Evolutionary conservation across 2,888 invertebrate species (phyloP).

Genomic region (Chrysolina oricalcia): DNA sequence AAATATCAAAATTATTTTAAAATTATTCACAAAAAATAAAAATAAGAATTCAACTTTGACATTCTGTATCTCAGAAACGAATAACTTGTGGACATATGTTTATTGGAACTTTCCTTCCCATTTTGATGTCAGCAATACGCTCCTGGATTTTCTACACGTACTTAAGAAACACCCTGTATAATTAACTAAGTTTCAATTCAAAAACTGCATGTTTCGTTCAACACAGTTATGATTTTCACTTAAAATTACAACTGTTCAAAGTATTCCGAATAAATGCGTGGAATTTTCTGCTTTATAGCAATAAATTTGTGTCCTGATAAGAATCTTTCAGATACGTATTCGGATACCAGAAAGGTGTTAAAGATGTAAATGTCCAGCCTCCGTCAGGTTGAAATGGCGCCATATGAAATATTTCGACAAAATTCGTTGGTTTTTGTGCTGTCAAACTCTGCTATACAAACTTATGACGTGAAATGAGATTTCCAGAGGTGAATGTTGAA

Average conservation of each 20-base stretch:
- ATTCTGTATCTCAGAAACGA: too few relatives aligned
- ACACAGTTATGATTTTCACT: not conserved
- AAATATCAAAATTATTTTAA: too few relatives aligned
- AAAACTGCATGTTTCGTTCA: not conserved
- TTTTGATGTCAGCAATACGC: too few relatives aligned
- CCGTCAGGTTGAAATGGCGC: conserved; percentile 40
- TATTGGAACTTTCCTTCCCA: too few relatives aligned
- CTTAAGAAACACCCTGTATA: too few relatives aligned
- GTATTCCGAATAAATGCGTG: not conserved
- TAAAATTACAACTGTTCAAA: not conserved
- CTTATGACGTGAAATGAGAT: too few relatives aligned
- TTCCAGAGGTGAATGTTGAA: too few relatives aligned
- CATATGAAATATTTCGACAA: conserved; percentile 27
- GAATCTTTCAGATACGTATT: conserved; percentile 31
- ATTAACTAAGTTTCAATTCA: not conserved
- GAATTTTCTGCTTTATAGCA: conserved; percentile 25
- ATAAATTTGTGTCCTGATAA: conserved; percentile 44
- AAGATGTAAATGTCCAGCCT: conserved; percentile 51
- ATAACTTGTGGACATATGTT: too few relatives aligned
- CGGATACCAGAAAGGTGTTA: conserved; percentile 44
- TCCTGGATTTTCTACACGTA: too few relatives aligned
- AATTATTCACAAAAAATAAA: too few relatives aligned
- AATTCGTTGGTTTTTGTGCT: not conserved
- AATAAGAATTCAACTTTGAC: too few relatives aligned
- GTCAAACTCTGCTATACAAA: too few relatives aligned